Conservation (phyloP, 2,797 vertebrate genomes). For the Limnodromus scolopaceus region DNA sequence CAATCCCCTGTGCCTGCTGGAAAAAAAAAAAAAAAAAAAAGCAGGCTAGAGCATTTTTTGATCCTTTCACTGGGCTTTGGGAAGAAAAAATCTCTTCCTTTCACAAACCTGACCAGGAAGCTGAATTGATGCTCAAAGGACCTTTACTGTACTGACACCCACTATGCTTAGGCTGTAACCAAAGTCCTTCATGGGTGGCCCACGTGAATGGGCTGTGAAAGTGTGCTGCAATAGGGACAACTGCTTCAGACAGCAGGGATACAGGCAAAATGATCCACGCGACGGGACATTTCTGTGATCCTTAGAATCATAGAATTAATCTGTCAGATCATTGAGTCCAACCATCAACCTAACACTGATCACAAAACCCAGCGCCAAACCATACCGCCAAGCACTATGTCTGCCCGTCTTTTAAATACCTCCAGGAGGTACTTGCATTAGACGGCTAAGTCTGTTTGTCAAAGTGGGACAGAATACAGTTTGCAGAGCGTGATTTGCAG, state of each 20-base stretch:
- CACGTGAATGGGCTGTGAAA: not conserved
- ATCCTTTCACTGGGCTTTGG: not conserved
- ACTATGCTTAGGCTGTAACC: not conserved
- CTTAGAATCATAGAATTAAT: not conserved
- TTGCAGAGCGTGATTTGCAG: not conserved
- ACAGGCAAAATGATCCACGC: not conserved
- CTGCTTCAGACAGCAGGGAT: not conserved
- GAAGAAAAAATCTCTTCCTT: slow-evolving; percentile 6
- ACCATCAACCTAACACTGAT: not conserved
- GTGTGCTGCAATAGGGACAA: not conserved
- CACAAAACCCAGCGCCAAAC: not conserved
- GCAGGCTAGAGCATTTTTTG: not conserved
- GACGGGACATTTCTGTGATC: not conserved
- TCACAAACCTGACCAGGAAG: not conserved
- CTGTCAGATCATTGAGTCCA: not conserved
- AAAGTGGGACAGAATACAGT: not conserved
- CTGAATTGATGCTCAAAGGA: not conserved
- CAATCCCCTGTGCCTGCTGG: not conserved
- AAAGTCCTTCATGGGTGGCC: not conserved
- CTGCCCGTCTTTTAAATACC: not conserved
- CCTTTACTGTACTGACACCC: not conserved
- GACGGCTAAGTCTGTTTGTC: not conserved
- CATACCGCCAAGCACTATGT: not conserved
- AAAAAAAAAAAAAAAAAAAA: not conserved
- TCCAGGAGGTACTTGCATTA: not conserved